phyloP scores from a whole-genome alignment of 2,888 invertebrate species.

The Panopea generosa region DNA sequence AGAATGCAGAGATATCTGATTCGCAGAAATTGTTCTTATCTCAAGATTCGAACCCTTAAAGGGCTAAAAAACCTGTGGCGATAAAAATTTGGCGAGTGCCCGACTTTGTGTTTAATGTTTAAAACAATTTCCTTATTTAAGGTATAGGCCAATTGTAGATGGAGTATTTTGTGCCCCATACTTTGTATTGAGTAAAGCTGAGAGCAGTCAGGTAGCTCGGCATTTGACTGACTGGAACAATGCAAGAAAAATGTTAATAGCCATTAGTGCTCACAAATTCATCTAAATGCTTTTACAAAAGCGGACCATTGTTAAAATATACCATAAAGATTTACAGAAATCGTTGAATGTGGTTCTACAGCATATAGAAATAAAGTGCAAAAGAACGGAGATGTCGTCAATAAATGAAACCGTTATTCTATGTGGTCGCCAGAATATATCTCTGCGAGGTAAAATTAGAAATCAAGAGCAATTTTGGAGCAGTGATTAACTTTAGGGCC shows the following conservation, averaged over 20 bases:
- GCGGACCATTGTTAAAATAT: conserved; percentile 6
- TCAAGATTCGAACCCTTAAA: too few relatives aligned
- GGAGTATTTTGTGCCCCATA: conserved; percentile 11
- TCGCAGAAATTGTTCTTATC: too few relatives aligned
- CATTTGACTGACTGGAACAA: conserved; percentile 14
- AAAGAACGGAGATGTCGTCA: conserved; percentile 2
- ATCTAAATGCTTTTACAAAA: conserved; percentile 1
- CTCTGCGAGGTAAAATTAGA: conserved; percentile 12
- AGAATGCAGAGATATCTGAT: too few relatives aligned
- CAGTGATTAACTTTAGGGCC: conserved; percentile 1
- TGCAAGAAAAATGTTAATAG: conserved; percentile 9
- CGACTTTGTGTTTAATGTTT: conserved; percentile 4
- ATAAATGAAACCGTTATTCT: conserved; percentile 6
- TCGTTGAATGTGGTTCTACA: background rate
- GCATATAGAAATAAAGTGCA: conserved; percentile 3
- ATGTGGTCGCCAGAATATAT: too few relatives aligned
- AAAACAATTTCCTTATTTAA: background rate
- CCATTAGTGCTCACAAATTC: background rate
- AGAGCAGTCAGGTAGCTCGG: background rate
- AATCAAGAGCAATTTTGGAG: conserved; percentile 10
- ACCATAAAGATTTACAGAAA: background rate
- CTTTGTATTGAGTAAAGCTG: background rate
- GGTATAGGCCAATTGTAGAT: conserved; percentile 1
- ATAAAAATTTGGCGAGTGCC: background rate
- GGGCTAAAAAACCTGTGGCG: background rate